phyloP scores from a whole-genome alignment of 2,113 vertebrate species.

The Phalacrocorax brasilianus region DNA sequence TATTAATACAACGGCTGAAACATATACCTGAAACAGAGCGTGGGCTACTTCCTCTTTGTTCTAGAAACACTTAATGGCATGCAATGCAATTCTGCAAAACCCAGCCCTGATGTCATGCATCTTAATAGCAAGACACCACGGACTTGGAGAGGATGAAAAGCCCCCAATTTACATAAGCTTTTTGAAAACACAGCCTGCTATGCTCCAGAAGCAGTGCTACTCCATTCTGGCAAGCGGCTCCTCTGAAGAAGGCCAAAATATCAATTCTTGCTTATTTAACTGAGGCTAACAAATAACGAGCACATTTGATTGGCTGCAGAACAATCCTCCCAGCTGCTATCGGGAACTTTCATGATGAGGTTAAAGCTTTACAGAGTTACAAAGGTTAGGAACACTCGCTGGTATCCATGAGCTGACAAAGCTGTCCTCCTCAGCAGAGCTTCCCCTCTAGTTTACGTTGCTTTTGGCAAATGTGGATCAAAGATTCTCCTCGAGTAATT shows the following conservation, averaged over 20 bases:
- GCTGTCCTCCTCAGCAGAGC: neutral
- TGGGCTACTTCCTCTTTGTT: neutral
- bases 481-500: neutral
- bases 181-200: neutral
- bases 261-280: neutral
- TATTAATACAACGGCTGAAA: neutral
- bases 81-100: neutral
- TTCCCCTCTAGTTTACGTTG: neutral
- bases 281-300: neutral
- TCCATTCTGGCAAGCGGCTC: neutral
- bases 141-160: neutral
- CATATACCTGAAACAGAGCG: neutral
- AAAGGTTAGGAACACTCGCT: conserved; percentile 49
- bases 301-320: neutral
- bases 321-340: conserved; percentile 37
- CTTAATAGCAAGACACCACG: neutral
- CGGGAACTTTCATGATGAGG: conserved; percentile 35
- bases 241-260: neutral
- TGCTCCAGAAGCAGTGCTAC: neutral
- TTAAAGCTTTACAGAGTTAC: conserved; percentile 63
- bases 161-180: neutral
- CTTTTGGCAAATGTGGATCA: neutral
- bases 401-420: conserved; percentile 15
- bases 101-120: neutral
- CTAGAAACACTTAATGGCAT: neutral